Evolutionary conservation across 2,113 vertebrate species (phyloP), one percentile per base, ranked within the genome.

Genomic region (Cyphomyrus plagiostoma): DNA sequence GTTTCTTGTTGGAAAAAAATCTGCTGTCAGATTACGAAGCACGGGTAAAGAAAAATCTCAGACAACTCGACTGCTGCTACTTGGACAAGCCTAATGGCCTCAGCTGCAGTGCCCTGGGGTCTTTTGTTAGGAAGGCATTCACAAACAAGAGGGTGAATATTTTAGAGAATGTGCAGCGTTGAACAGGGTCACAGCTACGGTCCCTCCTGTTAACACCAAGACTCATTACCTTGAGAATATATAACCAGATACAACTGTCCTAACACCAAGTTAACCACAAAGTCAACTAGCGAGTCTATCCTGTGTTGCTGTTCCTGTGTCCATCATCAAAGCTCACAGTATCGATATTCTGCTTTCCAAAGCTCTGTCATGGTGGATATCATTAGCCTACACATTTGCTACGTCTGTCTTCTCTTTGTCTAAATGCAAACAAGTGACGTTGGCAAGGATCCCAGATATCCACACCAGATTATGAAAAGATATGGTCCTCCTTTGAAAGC

Each of bases 301-400:
- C 10, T 7, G n/a, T 7, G 49, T 56, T 15, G 46, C 23, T 35
- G 48, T 84, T 45, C 88, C 87, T 92, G 23, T n/a, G 23, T 62
- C 70, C 86, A 17, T 49, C 50, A 17, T 23, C 15, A 17, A 15
- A 46, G 88, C 85, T 89, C 42, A 17, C 70, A 80, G 35, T 56
- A 90, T 89, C 85, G 90, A 91, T 90, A 58, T 88, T 77, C 49
- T 90, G 74, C 90, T 91, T 88, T 89, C 84, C 94, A 93, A 95
- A 94, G 80, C 86, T 88, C 82, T 91, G 94, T 94, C 93, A 94
- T 94, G 91, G 91, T 15, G 89, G 91, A 93, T 93, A 94, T 94
- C 91, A 94, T 89, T 92, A 93, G 91, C 86, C 90, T 87, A 85
- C 80, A 62, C 92, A 85, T 88, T 88, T 92, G 90, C 91, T 90